phyloP scores from a whole-genome alignment of 2,888 invertebrate species.

The Latrodectus hesperus region DNA sequence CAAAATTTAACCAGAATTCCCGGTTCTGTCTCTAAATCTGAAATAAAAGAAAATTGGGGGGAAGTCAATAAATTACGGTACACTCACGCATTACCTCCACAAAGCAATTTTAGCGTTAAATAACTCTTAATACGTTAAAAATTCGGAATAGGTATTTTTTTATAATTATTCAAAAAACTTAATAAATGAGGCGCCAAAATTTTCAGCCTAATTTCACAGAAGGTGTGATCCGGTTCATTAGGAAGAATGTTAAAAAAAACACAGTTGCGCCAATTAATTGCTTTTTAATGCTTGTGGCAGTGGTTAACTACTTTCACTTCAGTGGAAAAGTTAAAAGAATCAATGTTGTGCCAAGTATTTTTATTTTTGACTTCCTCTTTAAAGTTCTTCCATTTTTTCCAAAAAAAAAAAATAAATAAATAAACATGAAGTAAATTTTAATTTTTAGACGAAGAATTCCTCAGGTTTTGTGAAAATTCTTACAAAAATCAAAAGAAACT shows the following conservation, averaged over 20 bases:
- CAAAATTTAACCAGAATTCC: no score
- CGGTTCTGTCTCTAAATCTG: no score
- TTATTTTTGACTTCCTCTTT: background rate
- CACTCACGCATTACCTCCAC: no score
- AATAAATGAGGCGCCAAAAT: conserved; percentile 24
- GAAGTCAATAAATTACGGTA: no score
- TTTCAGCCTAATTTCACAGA: conserved; percentile 6
- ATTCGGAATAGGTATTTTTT: no score
- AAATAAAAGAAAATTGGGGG: no score
- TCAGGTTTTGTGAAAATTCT: no score
- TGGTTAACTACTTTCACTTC: background rate
- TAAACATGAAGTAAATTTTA: background rate
- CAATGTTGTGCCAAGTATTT: background rate
- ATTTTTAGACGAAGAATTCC: background rate
- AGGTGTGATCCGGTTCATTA: conserved; percentile 19
- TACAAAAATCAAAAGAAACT: no score
- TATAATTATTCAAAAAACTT: no score
- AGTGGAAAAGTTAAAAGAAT: background rate
- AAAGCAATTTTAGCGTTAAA: no score
- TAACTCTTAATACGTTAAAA: no score
- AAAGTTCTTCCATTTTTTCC: background rate
- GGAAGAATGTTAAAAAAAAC: conserved; percentile 15
- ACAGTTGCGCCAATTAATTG: conserved; percentile 5
- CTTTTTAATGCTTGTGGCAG: conserved; percentile 18
- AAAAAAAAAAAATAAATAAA: background rate